Conservation (phyloP, 64 coral and sea anemone species). For the Catalaphyllia jardinei region DNA sequence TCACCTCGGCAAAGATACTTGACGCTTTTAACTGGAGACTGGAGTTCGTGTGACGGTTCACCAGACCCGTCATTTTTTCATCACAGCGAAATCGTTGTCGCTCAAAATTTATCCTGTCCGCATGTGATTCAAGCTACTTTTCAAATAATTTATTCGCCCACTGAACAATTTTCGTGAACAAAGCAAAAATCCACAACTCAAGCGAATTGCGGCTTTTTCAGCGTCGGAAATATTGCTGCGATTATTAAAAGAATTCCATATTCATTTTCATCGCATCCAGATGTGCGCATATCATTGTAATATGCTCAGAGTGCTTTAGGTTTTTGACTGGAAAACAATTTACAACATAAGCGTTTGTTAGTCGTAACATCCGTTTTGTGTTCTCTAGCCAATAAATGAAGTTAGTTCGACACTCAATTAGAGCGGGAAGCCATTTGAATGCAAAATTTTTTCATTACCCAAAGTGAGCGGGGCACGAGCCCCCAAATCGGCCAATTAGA, state of each 20-base stretch:
- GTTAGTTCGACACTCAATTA: slow-evolving; percentile 15
- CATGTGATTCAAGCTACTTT: background rate
- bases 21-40: slow-evolving; percentile 81
- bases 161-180: background rate
- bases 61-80: slow-evolving; percentile 76
- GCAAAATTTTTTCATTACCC: background rate
- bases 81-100: background rate
- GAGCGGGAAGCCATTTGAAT: slow-evolving; percentile 28
- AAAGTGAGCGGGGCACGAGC: background rate
- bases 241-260: slow-evolving; percentile 1
- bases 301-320: background rate
- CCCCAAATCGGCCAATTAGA: background rate
- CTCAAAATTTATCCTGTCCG: background rate
- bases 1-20: slow-evolving; percentile 92
- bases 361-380: slow-evolving; percentile 38
- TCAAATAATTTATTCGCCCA: slow-evolving; percentile 13
- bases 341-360: slow-evolving; percentile 17
- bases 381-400: slow-evolving; percentile 38
- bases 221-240: background rate
- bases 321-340: slow-evolving; percentile 47
- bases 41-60: slow-evolving; percentile 69
- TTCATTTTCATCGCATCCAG: slow-evolving; percentile 39
- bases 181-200: background rate
- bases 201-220: background rate
- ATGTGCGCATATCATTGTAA: slow-evolving; percentile 20